Evolutionary conservation across 2,888 invertebrate species (phyloP), one percentile per base, ranked within the genome.

Genomic region (Crossocerus cetratus): DNA sequence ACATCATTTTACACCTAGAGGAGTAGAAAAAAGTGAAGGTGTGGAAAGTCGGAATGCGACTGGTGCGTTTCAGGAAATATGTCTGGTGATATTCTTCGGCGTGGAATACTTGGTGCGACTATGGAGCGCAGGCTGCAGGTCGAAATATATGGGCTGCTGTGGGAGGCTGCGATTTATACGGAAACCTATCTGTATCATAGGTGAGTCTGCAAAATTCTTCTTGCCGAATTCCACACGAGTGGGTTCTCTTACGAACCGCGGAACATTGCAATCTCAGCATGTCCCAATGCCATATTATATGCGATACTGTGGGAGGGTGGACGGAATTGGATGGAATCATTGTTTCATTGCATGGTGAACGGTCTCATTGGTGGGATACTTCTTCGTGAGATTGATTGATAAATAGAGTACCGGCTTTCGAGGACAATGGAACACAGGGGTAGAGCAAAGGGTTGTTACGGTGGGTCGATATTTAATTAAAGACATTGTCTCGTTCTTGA

Each of bases 111-210:
- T 94, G 60, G 93, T 96, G 60, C 92, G 96, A 72, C 90, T 96
- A 77, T 96, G 96, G 96, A 95, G 96, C 42, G 95, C 96, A 0
- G 96, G 96, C 58, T 96, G 96, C 90, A 92, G 96, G 65, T 95
- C 95, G 75, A 96, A 96, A 88, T 96, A 96, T 90, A 94, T 96
- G 93, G 96, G 96, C 21, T 91, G 94, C 83, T 93, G 93, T 85
- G 96, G 96, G 42, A 92, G 96, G 69, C 90, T 96, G 59, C 92
- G 94, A 77, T 96, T 96, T 90, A 94, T 96, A 78, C 91, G 95
- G 81, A 96, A 96, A 91, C 96, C 96, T 72, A 96, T 96, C 87
- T 96, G 96, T 89, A 94, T 96, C 77, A 96, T 96, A 91, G 96
- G 96, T 96, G 90, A 92, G 82, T 72, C 42, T 45, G 49, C 16